Evolutionary conservation across 2,113 vertebrate genomes (phyloP).

Genomic region (Plectropomus leopardus): DNA sequence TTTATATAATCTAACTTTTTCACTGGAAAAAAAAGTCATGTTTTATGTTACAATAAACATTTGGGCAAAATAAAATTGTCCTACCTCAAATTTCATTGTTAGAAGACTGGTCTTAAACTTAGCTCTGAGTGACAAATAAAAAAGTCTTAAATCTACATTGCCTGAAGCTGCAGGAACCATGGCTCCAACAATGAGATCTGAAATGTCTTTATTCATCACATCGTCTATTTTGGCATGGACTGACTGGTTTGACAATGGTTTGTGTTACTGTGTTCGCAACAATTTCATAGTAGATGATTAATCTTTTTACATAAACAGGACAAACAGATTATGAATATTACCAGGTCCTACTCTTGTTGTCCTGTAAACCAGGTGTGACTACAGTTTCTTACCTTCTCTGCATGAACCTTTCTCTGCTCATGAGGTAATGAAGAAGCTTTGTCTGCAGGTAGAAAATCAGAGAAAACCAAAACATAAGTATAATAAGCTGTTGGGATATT

Average conservation of each 20-base stretch:
- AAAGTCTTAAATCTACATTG: too few relatives aligned
- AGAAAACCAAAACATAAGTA: constrained; percentile 16
- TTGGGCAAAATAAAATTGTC: too few relatives aligned
- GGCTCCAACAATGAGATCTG: neutral
- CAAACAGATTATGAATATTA: neutral
- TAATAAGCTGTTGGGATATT: neutral
- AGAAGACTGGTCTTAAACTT: too few relatives aligned
- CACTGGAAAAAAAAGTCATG: too few relatives aligned
- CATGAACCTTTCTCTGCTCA: constrained; percentile 95
- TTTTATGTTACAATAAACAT: too few relatives aligned
- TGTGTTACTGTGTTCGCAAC: neutral
- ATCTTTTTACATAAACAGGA: neutral
- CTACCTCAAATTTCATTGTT: too few relatives aligned
- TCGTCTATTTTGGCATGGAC: neutral
- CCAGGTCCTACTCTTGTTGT: neutral
- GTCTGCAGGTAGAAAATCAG: constrained; percentile 83
- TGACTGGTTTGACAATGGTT: neutral
- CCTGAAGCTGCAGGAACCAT: too few relatives aligned
- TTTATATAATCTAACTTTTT: too few relatives aligned
- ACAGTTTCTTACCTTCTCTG: constrained; percentile 91
- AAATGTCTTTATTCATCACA: neutral
- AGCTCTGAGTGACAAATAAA: too few relatives aligned
- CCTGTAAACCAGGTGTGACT: neutral
- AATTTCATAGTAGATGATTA: neutral
- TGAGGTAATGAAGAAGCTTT: constrained; percentile 96